phyloP scores from a whole-genome alignment of 1,140 invertebrate species.

The Calephelis nemesis region DNA sequence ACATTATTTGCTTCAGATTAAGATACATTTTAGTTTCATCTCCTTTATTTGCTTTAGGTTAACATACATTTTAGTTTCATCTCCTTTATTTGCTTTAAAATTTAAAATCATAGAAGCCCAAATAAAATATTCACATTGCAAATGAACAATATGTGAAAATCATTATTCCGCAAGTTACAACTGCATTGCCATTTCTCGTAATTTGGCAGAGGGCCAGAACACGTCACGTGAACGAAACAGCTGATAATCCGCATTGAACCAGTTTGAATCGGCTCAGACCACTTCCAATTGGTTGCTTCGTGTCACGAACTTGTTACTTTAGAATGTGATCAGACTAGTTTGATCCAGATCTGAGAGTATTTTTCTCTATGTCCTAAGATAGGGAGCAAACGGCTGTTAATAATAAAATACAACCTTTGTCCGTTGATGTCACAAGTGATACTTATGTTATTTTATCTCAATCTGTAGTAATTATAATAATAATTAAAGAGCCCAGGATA shows the following conservation, averaged over 20 bases:
- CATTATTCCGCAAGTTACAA: conserved; percentile 21
- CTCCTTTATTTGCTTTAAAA: too few species aligned
- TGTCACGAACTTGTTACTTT: conserved; percentile 13
- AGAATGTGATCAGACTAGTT: not conserved
- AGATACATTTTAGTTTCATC: too few species aligned
- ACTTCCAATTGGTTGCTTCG: conserved; percentile 12
- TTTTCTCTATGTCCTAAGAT: too few species aligned
- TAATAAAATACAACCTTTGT: too few species aligned
- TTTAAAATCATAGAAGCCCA: not conserved
- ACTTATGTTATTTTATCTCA: too few species aligned
- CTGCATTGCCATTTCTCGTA: conserved; percentile 24
- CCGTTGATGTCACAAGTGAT: too few species aligned
- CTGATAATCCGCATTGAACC: conserved; percentile 17
- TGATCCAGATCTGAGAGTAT: not conserved
- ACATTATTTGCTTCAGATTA: too few species aligned
- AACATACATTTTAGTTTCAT: too few species aligned
- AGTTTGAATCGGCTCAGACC: conserved; percentile 13
- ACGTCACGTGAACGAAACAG: conserved; percentile 15
- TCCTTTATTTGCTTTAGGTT: too few species aligned
- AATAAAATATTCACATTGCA: conserved; percentile 21
- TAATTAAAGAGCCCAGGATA: too few species aligned
- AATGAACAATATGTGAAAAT: conserved; percentile 23
- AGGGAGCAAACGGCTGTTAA: too few species aligned
- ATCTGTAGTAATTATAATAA: too few species aligned
- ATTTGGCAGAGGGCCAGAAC: conserved; percentile 21